Conservation (phyloP, 2,113 vertebrate species). For the Globicephala melas region DNA sequence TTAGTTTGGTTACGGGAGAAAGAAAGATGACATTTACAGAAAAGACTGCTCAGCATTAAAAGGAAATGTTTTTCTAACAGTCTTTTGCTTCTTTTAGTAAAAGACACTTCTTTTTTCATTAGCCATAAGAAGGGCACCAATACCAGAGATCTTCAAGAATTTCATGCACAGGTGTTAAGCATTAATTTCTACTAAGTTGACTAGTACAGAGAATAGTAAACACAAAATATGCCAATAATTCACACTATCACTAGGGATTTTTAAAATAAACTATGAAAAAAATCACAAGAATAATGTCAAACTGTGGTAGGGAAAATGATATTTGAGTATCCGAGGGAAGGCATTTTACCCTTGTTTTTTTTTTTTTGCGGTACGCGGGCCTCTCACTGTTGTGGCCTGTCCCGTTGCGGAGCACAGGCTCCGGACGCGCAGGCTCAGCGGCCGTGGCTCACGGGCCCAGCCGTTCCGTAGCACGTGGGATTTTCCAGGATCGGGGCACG, state of each 20-base stretch:
- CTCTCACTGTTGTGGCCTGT: too few relatives aligned
- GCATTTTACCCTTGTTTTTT: background rate
- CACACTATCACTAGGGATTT: background rate
- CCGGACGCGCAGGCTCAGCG: too few relatives aligned
- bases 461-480: rapidly evolving
- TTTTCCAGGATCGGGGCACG: rapidly evolving
- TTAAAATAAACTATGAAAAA: conserved; percentile 26
- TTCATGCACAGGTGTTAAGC: background rate
- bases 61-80: conserved; percentile 25
- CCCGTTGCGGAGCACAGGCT: too few relatives aligned
- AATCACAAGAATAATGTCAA: conserved; percentile 29
- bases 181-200: background rate
- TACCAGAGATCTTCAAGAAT: background rate
- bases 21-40: conserved; percentile 1
- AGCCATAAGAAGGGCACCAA: background rate
- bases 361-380: too few relatives aligned
- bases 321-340: background rate
- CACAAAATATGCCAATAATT: background rate
- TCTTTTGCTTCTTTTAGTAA: background rate
- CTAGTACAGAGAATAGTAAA: background rate
- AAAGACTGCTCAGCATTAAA: conserved; percentile 26
- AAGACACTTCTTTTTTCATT: background rate
- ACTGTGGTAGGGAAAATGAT: background rate
- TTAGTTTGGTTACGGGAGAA: background rate
- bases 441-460: too few relatives aligned